Conservation (phyloP, 35 echinoderm and acorn worm species). For the Chiridota heheva region DNA sequence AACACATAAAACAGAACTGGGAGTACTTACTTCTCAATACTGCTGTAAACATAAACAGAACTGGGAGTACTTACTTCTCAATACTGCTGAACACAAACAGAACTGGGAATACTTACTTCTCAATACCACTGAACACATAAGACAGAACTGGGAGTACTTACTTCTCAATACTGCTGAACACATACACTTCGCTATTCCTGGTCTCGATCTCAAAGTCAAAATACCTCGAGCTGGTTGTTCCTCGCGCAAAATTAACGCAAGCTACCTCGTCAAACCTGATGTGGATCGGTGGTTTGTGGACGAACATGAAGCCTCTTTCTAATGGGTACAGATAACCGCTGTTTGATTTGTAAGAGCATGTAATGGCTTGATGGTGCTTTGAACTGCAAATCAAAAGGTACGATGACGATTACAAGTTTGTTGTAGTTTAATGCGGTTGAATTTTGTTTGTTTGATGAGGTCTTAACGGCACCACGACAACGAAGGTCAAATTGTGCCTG, state of each 20-base stretch:
- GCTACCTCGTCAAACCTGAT: slow-evolving; percentile 92
- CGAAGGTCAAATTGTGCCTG: no score
- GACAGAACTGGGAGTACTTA: slow-evolving; percentile 37
- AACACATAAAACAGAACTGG: no score
- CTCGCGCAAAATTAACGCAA: slow-evolving; percentile 90
- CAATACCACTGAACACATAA: no score
- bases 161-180: slow-evolving; percentile 98
- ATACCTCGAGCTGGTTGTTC: slow-evolving; percentile 83
- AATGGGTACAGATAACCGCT: slow-evolving; percentile 92
- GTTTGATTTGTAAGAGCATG: slow-evolving; percentile 97
- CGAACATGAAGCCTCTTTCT: slow-evolving; percentile 94
- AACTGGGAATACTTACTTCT: no score
- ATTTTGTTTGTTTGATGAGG: no score
- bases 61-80: no score
- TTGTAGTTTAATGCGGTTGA: no score
- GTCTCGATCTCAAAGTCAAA: slow-evolving; percentile 99
- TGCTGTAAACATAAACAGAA: no score
- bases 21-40: no score
- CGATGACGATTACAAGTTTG: no score
- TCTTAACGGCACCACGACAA: no score
- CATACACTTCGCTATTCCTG: slow-evolving; percentile 63
- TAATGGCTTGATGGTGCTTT: slow-evolving; percentile 66
- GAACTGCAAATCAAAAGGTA: slow-evolving; percentile 7
- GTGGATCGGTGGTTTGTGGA: slow-evolving; percentile 97
- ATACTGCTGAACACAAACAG: no score